These are phyloP conservation scores for Glareola pratincola DNA, from an alignment of 2,113 vertebrate genomes.

Conservation along the genomic window DNA sequence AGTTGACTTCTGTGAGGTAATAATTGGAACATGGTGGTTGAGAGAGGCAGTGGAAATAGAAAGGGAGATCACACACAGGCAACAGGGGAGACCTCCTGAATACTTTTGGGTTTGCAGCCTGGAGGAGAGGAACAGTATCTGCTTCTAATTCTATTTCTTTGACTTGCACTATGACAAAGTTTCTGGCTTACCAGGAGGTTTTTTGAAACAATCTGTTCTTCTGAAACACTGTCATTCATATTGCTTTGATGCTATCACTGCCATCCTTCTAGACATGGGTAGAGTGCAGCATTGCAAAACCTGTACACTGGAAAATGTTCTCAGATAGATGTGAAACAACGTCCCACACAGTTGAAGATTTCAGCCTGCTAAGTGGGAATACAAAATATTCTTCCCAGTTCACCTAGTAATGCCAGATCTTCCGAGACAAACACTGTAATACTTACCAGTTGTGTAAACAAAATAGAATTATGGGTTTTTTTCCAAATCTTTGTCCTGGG, in stretches of 20 bases:
- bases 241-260: background rate
- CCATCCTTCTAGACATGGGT: background rate
- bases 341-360: background rate
- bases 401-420: background rate
- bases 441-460: background rate
- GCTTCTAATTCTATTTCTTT: background rate
- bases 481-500: background rate
- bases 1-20: background rate
- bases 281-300: background rate
- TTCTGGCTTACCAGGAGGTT: background rate
- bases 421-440: background rate
- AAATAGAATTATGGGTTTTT: background rate
- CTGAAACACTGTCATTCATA: background rate
- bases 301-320: background rate
- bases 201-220: background rate
- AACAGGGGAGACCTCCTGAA: background rate
- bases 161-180: background rate
- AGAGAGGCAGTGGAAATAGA: background rate
- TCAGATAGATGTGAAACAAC: background rate
- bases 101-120: background rate
- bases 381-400: background rate
- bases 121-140: background rate
- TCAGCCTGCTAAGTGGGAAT: background rate
- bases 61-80: background rate
- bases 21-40: background rate